Percentiles rank a stretch among this genome's conserved stretches.
Evolutionary conservation across 2,888 invertebrate genomes (phyloP).

Genomic region (Orchestes rusci): DNA sequence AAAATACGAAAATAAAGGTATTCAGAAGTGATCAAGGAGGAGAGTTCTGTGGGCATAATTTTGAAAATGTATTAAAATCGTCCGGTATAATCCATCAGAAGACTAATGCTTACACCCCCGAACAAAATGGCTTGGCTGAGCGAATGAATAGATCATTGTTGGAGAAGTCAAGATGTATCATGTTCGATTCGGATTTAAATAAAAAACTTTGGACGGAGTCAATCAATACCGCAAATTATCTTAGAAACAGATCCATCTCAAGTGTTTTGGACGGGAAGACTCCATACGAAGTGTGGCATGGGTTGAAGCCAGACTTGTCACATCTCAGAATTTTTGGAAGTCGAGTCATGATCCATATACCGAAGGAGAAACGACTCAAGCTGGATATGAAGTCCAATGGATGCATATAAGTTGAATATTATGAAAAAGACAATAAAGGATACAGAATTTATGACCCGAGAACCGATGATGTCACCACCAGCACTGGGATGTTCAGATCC

Average conservation of each 20-base stretch:
- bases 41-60: slow-evolving; percentile 22
- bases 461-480: too few species aligned
- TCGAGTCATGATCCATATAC: not conserved
- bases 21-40: slow-evolving; percentile 30
- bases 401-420: too few species aligned
- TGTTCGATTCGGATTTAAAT: slow-evolving; percentile 28
- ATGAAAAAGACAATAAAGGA: too few species aligned
- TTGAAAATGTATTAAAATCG: slow-evolving; percentile 17
- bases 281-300: not conserved
- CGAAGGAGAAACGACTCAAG: not conserved
- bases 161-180: slow-evolving; percentile 20
- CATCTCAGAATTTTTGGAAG: not conserved
- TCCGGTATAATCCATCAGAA: slow-evolving; percentile 8
- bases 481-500: too few species aligned
- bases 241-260: not conserved
- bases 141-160: slow-evolving; percentile 14
- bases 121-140: slow-evolving; percentile 17
- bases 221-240: not conserved
- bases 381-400: too few species aligned
- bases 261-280: not conserved
- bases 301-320: not conserved
- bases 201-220: slow-evolving; percentile 27
- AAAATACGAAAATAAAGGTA: slow-evolving; percentile 28
- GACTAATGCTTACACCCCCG: slow-evolving; percentile 11
- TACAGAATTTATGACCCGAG: too few species aligned